These are phyloP conservation scores for Mycalesis mineus DNA, from an alignment of 2,888 invertebrate species.

Conservation along the genomic window DNA sequence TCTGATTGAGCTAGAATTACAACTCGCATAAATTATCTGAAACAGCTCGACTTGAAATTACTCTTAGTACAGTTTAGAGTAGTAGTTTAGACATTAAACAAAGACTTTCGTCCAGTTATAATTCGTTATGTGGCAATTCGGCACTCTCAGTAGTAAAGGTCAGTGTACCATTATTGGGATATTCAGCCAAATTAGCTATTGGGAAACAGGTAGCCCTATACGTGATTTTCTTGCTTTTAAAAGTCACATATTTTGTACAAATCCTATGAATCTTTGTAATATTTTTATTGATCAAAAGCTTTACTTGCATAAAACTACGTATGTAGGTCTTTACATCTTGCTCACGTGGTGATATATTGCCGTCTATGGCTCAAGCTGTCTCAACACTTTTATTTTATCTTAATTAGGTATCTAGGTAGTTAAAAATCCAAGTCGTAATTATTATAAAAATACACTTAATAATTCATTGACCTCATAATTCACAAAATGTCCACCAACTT, in stretches of 20 bases:
- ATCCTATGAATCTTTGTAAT: no score
- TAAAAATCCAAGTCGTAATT: not conserved
- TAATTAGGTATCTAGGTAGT: not conserved
- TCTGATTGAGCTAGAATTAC: constrained; percentile 3
- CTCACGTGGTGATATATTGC: no score
- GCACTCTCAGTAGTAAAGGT: no score
- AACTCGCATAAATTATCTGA: not conserved
- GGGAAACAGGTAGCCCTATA: no score
- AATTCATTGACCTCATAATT: not conserved
- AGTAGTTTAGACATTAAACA: not conserved
- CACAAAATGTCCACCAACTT: not conserved
- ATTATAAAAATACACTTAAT: not conserved
- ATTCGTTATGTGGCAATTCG: no score
- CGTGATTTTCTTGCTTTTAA: no score
- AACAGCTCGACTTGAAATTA: not conserved
- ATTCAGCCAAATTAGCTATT: no score
- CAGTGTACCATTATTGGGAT: no score
- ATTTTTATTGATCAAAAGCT: no score
- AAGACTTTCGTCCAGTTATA: not conserved
- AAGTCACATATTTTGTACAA: no score
- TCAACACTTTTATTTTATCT: not conserved
- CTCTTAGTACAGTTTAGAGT: not conserved
- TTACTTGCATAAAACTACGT: no score
- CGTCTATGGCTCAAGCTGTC: not conserved
- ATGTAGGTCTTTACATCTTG: no score